Evolutionary conservation across 2,113 vertebrate genomes (phyloP).

Genomic region (Xenus cinereus): DNA sequence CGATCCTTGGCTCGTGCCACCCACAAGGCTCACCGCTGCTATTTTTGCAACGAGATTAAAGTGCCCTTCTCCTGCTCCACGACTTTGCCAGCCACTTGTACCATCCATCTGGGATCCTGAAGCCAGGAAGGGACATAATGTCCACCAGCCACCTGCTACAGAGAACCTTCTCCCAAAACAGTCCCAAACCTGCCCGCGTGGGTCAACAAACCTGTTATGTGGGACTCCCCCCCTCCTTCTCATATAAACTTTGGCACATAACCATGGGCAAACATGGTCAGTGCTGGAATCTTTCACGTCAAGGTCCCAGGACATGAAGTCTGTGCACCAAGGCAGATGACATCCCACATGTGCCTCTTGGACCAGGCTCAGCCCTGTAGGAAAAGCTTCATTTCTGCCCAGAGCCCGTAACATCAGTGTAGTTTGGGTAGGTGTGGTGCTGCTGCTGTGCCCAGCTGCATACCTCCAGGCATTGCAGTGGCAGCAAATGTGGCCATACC

Average conservation of each 20-base stretch:
- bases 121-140: neutral
- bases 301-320: neutral
- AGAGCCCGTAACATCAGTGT: fast-evolving
- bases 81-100: neutral
- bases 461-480: neutral
- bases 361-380: neutral
- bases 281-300: neutral
- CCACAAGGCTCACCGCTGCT: neutral
- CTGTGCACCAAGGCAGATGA: neutral
- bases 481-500: neutral
- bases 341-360: neutral
- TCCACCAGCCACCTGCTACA: neutral
- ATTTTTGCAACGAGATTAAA: neutral
- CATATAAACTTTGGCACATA: fast-evolving
- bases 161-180: neutral
- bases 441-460: neutral
- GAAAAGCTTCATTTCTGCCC: neutral
- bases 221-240: neutral
- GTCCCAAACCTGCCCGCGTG: neutral
- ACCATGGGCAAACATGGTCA: fast-evolving
- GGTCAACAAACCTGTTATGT: neutral
- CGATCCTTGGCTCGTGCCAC: neutral
- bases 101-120: neutral
- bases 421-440: neutral
- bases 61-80: neutral